Conservation (phyloP, 2,888 invertebrate species). For the Tortricodes alternella region DNA sequence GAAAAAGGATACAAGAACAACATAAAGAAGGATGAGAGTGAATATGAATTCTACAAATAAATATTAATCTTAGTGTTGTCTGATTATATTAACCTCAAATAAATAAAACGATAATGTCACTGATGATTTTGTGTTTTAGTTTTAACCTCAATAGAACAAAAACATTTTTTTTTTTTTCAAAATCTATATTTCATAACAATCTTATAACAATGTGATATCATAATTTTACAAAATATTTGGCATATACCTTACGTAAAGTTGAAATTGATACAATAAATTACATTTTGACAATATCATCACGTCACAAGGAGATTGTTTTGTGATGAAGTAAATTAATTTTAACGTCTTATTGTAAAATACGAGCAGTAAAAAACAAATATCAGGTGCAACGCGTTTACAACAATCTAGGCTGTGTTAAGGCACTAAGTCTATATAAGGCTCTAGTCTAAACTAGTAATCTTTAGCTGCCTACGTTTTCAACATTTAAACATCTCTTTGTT, state of each 20-base stretch:
- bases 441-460: constrained; percentile 32
- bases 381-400: constrained; percentile 44
- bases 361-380: constrained; percentile 36
- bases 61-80: constrained; percentile 34
- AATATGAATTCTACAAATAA: constrained; percentile 99
- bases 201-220: constrained; percentile 77
- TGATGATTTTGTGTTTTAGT: background rate
- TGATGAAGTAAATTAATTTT: constrained; percentile 51
- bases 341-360: constrained; percentile 21
- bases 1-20: constrained; percentile 99
- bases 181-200: constrained; percentile 80
- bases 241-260: constrained; percentile 72
- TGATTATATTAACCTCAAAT: constrained; percentile 19
- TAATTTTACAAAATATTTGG: constrained; percentile 81
- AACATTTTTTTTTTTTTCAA: constrained; percentile 51
- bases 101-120: constrained; percentile 19
- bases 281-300: constrained; percentile 37
- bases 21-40: constrained; percentile 99
- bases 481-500: constrained; percentile 26
- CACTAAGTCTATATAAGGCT: constrained; percentile 70
- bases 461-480: constrained; percentile 25
- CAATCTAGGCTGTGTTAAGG: constrained; percentile 51
- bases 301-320: constrained; percentile 41
- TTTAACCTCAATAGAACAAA: constrained; percentile 30
- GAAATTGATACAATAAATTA: constrained; percentile 61